A percentile compares a stretch with the other conserved stretches of the same genome.
phyloP scores from a whole-genome alignment of 1,140 invertebrate genomes.

The Hyles vespertilio region DNA sequence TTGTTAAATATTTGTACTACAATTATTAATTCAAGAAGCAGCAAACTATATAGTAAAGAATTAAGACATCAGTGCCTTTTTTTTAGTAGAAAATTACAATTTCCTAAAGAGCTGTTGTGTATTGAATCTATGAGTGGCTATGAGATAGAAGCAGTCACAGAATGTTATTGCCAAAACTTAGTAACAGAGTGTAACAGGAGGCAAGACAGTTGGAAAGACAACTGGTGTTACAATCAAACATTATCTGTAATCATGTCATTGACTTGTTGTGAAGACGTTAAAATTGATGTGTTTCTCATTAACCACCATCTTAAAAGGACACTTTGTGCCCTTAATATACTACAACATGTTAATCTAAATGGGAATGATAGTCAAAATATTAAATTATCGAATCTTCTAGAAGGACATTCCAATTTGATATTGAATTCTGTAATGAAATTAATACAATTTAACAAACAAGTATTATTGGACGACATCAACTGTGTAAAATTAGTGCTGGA shows the following conservation, averaged over 20 bases:
- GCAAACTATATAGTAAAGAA: slow-evolving; percentile 42
- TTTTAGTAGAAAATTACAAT: slow-evolving; percentile 36
- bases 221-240: slow-evolving; percentile 45
- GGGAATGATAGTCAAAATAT: slow-evolving; percentile 4
- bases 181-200: slow-evolving; percentile 23
- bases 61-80: slow-evolving; percentile 45
- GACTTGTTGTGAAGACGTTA: slow-evolving; percentile 32
- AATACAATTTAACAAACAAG: slow-evolving; percentile 28
- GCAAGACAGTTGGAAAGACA: slow-evolving; percentile 24
- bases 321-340: slow-evolving; percentile 36
- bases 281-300: slow-evolving; percentile 35
- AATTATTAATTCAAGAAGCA: slow-evolving; percentile 33
- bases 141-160: slow-evolving; percentile 48
- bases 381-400: slow-evolving; percentile 9
- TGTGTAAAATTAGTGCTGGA: slow-evolving; percentile 31
- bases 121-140: slow-evolving; percentile 36
- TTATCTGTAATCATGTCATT: slow-evolving; percentile 34
- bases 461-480: slow-evolving; percentile 26
- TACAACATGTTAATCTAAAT: slow-evolving; percentile 33
- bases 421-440: slow-evolving; percentile 32
- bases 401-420: slow-evolving; percentile 18
- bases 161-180: slow-evolving; percentile 44
- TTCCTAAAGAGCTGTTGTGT: slow-evolving; percentile 39
- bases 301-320: slow-evolving; percentile 43
- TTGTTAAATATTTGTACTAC: slow-evolving; percentile 38